These are phyloP conservation scores for Lagocephalus sceleratus DNA, from an alignment of 2,797 vertebrate genomes.

Conservation along the genomic window DNA sequence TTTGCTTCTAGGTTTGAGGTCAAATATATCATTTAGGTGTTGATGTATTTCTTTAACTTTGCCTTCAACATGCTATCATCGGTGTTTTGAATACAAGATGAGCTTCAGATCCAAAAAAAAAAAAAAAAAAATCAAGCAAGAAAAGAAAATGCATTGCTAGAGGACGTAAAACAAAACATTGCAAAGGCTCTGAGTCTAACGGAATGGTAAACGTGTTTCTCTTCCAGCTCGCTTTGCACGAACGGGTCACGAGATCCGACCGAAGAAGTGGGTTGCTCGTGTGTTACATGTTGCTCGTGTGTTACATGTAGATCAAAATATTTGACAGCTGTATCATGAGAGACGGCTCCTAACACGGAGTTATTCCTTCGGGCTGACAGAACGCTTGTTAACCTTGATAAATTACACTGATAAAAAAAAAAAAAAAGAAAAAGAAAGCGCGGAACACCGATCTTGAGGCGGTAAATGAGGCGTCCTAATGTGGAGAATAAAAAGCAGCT, in stretches of 20 bases:
- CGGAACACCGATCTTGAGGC: constrained; percentile 9
- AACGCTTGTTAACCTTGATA: constrained; percentile 10
- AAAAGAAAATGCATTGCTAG: neutral
- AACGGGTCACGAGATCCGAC: too few relatives aligned
- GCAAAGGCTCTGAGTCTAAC: too few relatives aligned
- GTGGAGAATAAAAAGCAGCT: constrained; percentile 33
- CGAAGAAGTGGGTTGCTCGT: too few relatives aligned
- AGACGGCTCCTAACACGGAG: constrained; percentile 25
- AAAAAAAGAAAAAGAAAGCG: neutral
- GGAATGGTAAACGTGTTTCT: too few relatives aligned
- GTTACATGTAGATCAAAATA: constrained; percentile 27
- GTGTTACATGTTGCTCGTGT: constrained; percentile 13
- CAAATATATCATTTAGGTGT: too few relatives aligned
- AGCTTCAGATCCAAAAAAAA: too few relatives aligned
- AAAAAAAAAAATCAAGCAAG: neutral
- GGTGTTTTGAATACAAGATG: too few relatives aligned
- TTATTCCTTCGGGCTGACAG: constrained; percentile 20
- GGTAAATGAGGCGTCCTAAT: constrained; percentile 20
- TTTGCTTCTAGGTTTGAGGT: too few relatives aligned
- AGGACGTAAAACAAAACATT: too few relatives aligned
- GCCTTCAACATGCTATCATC: too few relatives aligned
- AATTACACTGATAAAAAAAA: constrained; percentile 13
- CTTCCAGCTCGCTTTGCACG: too few relatives aligned
- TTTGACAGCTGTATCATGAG: constrained; percentile 15
- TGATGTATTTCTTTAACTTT: too few relatives aligned